Conservation (phyloP, 2,113 vertebrate species). For the Ciconia maguari region DNA sequence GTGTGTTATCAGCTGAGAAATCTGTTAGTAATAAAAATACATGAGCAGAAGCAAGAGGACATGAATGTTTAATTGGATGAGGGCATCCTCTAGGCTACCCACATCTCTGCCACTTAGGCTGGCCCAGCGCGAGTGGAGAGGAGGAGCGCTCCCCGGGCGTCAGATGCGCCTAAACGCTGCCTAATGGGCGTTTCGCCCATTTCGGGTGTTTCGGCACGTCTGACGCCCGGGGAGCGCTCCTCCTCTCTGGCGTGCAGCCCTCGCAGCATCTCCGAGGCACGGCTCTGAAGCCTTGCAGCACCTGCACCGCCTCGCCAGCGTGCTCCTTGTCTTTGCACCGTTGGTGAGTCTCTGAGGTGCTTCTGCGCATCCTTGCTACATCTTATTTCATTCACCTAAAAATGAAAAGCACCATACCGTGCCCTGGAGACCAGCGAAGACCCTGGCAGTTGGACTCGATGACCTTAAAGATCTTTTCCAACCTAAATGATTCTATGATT, state of each 20-base stretch:
- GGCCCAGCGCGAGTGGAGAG: neutral
- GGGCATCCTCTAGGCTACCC: neutral
- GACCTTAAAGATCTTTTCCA: neutral
- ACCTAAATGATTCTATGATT: neutral
- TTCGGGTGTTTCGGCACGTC: too few relatives aligned
- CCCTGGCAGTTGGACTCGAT: neutral
- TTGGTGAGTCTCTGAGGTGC: neutral
- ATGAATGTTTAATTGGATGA: conserved; percentile 39
- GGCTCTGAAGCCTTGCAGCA: neutral
- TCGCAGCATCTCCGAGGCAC: neutral
- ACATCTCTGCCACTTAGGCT: neutral
- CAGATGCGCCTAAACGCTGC: neutral
- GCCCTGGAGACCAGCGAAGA: neutral
- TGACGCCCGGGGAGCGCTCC: too few relatives aligned
- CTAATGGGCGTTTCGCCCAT: too few relatives aligned
- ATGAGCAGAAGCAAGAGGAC: conserved; percentile 34
- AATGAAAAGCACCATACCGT: neutral
- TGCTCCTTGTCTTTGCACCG: too few relatives aligned
- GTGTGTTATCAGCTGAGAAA: conserved; percentile 47
- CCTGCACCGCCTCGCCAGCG: fast-evolving
- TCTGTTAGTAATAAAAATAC: conserved; percentile 47
- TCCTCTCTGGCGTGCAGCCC: fast-evolving
- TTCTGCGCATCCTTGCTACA: neutral
- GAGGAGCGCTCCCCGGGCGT: neutral
- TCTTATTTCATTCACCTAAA: neutral